Evolutionary conservation across 2,888 invertebrate genomes (phyloP).

Genomic region (Beris morrisii): DNA sequence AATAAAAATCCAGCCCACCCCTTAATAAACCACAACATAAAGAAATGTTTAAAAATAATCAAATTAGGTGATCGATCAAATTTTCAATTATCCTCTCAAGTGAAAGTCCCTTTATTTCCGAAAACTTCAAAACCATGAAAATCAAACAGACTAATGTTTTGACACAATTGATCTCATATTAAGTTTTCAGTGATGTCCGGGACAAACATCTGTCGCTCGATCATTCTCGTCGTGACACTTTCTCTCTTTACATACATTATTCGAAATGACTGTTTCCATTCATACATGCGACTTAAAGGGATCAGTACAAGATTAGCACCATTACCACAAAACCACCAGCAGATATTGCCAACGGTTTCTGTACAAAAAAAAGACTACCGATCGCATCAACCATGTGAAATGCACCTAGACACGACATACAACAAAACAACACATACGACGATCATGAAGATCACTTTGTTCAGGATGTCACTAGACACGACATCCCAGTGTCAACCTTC

Average conservation of each 20-base stretch:
- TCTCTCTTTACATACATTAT: conserved; percentile 15
- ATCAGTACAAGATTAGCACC: conserved; percentile 28
- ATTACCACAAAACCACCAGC: conserved; percentile 1
- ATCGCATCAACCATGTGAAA: neutral
- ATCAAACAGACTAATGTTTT: conserved; percentile 25
- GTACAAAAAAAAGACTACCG: neutral
- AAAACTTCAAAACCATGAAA: conserved; percentile 2
- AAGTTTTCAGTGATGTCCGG: conserved; percentile 6
- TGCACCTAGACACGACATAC: neutral
- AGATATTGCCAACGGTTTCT: too few species aligned
- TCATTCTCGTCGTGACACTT: conserved; percentile 35
- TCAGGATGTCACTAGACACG: conserved; percentile 37
- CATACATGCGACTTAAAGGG: conserved; percentile 22
- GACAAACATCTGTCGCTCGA: conserved; percentile 39
- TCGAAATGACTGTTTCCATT: conserved; percentile 21
- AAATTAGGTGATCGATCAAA: conserved; percentile 14
- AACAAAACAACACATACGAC: conserved; percentile 13
- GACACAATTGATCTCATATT: conserved; percentile 34
- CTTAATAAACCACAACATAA: too few species aligned
- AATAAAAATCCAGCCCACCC: too few species aligned
- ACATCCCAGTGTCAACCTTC: conserved; percentile 36
- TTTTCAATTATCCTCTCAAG: conserved; percentile 18
- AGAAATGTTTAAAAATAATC: too few species aligned
- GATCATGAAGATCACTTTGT: conserved; percentile 37
- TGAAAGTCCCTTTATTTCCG: conserved; percentile 4